Conservation (phyloP, 1,140 invertebrate species). For the Apis laboriosa region DNA sequence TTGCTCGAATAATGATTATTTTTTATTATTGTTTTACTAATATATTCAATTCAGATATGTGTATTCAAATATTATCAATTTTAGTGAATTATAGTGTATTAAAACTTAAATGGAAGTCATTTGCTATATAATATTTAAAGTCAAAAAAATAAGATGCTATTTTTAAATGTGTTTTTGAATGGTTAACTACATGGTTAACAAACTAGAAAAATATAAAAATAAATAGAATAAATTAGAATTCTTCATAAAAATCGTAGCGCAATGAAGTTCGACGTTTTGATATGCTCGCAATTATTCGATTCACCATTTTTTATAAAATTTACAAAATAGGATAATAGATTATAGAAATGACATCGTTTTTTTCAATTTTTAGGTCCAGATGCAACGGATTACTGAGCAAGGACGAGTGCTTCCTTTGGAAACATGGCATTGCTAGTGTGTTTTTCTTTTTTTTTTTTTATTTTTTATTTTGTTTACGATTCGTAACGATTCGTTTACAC, state of each 20-base stretch:
- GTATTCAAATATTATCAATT: too few relatives aligned
- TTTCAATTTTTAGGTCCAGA: slow-evolving; percentile 72
- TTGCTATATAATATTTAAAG: not conserved
- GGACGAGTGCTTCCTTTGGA: slow-evolving; percentile 34
- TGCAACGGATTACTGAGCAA: slow-evolving; percentile 72
- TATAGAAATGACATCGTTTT: slow-evolving; percentile 14
- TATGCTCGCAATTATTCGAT: slow-evolving; percentile 17
- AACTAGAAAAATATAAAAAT: not conserved
- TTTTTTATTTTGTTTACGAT: slow-evolving; percentile 56
- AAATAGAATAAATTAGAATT: not conserved
- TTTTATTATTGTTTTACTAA: too few relatives aligned
- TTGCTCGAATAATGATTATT: not conserved
- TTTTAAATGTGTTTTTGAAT: not conserved
- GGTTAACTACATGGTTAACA: too few relatives aligned
- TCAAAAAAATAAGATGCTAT: too few relatives aligned
- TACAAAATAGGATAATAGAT: too few relatives aligned
- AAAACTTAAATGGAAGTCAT: not conserved
- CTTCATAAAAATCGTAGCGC: not conserved
- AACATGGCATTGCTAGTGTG: slow-evolving; percentile 63
- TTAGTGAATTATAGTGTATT: not conserved
- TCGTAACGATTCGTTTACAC: slow-evolving; percentile 26
- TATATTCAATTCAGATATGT: too few relatives aligned
- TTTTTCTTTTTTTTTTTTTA: slow-evolving; percentile 52
- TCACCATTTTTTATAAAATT: not conserved
- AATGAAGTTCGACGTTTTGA: not conserved